These are phyloP conservation scores for Scomber scombrus DNA, from an alignment of 2,113 vertebrate species.

Conservation along the genomic window DNA sequence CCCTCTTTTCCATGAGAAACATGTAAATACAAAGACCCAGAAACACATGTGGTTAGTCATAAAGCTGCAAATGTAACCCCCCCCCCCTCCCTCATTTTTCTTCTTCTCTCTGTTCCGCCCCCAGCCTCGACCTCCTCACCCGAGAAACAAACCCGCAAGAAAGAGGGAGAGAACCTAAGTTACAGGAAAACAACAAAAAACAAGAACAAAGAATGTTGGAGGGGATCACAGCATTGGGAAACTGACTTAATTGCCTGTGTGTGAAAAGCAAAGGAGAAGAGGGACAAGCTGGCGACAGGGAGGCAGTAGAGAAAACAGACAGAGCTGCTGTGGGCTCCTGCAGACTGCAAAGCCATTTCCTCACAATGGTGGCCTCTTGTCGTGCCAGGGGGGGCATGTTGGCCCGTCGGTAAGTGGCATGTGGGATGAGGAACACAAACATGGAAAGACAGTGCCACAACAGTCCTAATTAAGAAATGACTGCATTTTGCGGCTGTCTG, in stretches of 20 bases:
- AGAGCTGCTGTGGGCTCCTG: slow-evolving; percentile 57
- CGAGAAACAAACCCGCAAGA: slow-evolving; percentile 71
- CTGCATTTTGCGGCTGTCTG: slow-evolving; percentile 15
- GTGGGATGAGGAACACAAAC: slow-evolving; percentile 56
- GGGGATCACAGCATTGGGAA: slow-evolving; percentile 73
- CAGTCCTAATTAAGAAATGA: slow-evolving; percentile 35
- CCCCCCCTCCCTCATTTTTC: slow-evolving; percentile 23
- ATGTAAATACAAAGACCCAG: slow-evolving; percentile 84
- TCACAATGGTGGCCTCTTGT: slow-evolving; percentile 62
- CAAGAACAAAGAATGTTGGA: slow-evolving; percentile 67
- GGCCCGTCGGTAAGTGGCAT: slow-evolving; percentile 44
- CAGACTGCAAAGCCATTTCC: slow-evolving; percentile 52
- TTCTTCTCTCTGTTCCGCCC: slow-evolving; percentile 57
- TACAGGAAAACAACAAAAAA: slow-evolving; percentile 71
- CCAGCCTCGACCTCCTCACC: slow-evolving; percentile 74
- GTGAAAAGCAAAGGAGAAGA: slow-evolving; percentile 70
- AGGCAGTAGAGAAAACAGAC: slow-evolving; percentile 33
- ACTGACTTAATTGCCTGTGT: slow-evolving; percentile 73
- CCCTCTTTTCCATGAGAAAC: slow-evolving; percentile 87
- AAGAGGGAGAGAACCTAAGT: slow-evolving; percentile 67
- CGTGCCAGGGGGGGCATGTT: slow-evolving; percentile 32
- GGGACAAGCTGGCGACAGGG: slow-evolving; percentile 69
- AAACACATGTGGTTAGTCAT: slow-evolving; percentile 86
- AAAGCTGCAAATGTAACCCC: slow-evolving; percentile 79
- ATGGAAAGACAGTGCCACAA: slow-evolving; percentile 44